phyloP scores from a whole-genome alignment of 2,113 vertebrate species.

The Lathamus discolor region DNA sequence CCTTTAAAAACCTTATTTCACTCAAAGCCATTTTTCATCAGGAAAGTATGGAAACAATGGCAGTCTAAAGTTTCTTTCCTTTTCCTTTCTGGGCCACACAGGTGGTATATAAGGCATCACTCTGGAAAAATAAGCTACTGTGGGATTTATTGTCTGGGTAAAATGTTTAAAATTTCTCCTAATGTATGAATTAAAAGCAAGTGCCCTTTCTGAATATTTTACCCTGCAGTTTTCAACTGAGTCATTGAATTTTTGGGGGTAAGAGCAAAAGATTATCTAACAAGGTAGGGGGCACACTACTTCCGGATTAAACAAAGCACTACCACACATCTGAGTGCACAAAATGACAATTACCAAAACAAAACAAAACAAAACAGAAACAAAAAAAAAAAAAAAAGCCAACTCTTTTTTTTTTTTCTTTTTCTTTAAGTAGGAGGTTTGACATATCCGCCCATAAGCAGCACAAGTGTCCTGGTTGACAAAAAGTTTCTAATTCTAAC shows the following conservation, averaged over 20 bases:
- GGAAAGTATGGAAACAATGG: neutral
- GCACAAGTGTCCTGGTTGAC: rapidly evolving
- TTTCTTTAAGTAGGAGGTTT: neutral
- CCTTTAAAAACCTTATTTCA: constrained; percentile 56
- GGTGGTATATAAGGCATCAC: neutral
- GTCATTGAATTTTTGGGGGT: neutral
- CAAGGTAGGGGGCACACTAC: neutral
- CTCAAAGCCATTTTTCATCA: constrained; percentile 31
- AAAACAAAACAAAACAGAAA: neutral
- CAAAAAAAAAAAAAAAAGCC: neutral
- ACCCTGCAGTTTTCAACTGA: neutral
- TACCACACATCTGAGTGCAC: neutral
- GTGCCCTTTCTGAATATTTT: neutral
- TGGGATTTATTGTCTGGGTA: neutral
- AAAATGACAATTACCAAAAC: neutral
- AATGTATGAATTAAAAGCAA: neutral
- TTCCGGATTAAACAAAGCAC: neutral
- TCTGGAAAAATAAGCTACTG: neutral
- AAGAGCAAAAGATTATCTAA: neutral
- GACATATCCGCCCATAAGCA: neutral
- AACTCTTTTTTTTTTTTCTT: neutral
- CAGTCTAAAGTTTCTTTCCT: constrained; percentile 6
- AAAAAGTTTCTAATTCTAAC: neutral
- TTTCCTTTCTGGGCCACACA: neutral
- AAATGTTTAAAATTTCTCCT: neutral